phyloP scores from a whole-genome alignment of 2,888 invertebrate genomes.

The Erannis defoliaria region DNA sequence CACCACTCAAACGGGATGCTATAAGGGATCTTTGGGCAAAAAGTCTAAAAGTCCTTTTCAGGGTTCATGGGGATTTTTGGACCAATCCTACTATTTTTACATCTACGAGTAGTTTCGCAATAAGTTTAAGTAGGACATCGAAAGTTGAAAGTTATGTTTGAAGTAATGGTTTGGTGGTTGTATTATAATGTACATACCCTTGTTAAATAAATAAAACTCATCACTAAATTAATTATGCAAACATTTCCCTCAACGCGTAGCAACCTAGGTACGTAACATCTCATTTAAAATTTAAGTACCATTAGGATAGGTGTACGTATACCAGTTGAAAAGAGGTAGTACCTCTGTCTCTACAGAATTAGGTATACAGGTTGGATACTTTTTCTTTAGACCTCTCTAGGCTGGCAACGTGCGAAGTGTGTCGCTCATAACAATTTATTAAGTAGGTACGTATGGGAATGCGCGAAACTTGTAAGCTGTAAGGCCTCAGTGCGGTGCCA shows the following conservation, averaged over 20 bases:
- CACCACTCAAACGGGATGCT: too few relatives aligned
- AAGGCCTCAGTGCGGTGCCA: constrained; percentile 63
- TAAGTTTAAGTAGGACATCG: background rate
- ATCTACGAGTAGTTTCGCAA: background rate
- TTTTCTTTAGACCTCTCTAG: background rate
- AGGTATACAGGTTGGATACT: background rate
- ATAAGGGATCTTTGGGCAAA: too few relatives aligned
- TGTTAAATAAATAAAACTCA: constrained; percentile 38
- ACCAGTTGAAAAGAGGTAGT: constrained; percentile 20
- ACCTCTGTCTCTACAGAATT: background rate
- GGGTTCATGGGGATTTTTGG: too few relatives aligned
- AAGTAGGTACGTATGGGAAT: constrained; percentile 14
- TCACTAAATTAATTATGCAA: constrained; percentile 36
- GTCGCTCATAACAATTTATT: too few relatives aligned
- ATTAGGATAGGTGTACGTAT: constrained; percentile 29
- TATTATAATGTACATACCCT: constrained; percentile 23
- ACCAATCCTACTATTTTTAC: too few relatives aligned
- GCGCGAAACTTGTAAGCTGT: constrained; percentile 57
- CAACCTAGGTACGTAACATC: constrained; percentile 34
- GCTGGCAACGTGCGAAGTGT: constrained; percentile 29
- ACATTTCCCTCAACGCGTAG: constrained; percentile 33
- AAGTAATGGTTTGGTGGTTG: too few relatives aligned
- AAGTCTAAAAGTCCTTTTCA: too few relatives aligned
- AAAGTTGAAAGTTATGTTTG: constrained; percentile 18
- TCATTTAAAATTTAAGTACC: constrained; percentile 37